Conservation (phyloP, 2,797 vertebrate species). For the Tragopan temminckii region DNA sequence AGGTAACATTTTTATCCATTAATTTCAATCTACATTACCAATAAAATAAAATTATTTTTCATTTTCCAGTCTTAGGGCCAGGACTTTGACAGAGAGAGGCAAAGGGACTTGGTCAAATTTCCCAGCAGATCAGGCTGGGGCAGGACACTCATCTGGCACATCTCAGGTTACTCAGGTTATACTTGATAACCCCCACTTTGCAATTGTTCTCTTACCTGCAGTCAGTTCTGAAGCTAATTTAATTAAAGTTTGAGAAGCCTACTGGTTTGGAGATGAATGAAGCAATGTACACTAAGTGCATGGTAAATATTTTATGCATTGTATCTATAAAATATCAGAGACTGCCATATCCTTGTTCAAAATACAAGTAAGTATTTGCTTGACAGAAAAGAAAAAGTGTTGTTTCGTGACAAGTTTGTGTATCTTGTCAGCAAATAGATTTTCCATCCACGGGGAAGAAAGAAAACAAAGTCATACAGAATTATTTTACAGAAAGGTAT, state of each 20-base stretch:
- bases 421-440: background rate
- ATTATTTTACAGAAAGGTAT: background rate
- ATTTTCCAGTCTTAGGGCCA: background rate
- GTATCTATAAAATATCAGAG: background rate
- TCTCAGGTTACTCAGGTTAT: background rate
- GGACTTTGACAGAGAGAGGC: background rate
- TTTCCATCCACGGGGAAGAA: background rate
- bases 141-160: background rate
- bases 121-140: background rate
- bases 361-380: background rate
- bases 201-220: background rate
- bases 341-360: constrained; percentile 9
- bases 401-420: background rate
- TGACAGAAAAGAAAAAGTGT: background rate
- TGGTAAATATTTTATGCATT: constrained; percentile 48
- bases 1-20: background rate
- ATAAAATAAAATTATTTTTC: background rate
- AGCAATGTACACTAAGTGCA: background rate
- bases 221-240: background rate
- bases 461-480: background rate
- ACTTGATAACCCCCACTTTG: background rate
- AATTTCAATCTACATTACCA: background rate
- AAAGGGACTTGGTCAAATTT: background rate
- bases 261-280: background rate
- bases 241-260: background rate